phyloP scores from a whole-genome alignment of 2,888 invertebrate genomes.

The Ophion ventricosus region DNA sequence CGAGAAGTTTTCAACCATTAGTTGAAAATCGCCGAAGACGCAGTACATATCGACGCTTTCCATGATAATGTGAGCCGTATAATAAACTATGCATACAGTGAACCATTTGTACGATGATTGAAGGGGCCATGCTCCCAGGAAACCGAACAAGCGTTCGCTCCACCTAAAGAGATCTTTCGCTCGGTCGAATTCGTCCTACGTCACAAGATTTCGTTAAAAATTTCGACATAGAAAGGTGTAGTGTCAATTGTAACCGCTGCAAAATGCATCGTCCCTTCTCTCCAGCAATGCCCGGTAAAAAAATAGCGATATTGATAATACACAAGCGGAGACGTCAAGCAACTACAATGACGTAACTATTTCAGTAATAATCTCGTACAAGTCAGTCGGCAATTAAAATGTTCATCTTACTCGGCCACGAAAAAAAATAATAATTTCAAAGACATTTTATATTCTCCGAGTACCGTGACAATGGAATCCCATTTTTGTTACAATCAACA shows the following conservation, averaged over 20 bases:
- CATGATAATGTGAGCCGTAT: slow-evolving; percentile 20
- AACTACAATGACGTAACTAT: not conserved
- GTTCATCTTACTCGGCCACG: not conserved
- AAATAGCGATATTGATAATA: not conserved
- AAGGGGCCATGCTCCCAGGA: slow-evolving; percentile 50
- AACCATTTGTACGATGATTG: not conserved
- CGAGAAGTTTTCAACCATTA: slow-evolving; percentile 30
- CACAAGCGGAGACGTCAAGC: not conserved
- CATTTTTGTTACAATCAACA: not conserved
- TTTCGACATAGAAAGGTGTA: not conserved
- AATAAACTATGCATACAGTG: slow-evolving; percentile 27
- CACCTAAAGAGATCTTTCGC: slow-evolving; percentile 29
- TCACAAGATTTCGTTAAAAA: not conserved
- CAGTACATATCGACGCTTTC: slow-evolving; percentile 16
- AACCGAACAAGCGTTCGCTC: slow-evolving; percentile 29
- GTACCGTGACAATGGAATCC: not conserved
- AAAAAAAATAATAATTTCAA: not conserved
- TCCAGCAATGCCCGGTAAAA: not conserved
- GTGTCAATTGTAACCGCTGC: not conserved
- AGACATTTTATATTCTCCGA: not conserved
- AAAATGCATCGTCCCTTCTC: not conserved
- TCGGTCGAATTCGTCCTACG: slow-evolving; percentile 24
- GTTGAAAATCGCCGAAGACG: slow-evolving; percentile 37
- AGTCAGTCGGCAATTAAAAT: not conserved
- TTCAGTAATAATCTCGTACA: not conserved